Evolutionary conservation across 1,140 invertebrate species (phyloP).

Genomic region (Chrysopa pallens): DNA sequence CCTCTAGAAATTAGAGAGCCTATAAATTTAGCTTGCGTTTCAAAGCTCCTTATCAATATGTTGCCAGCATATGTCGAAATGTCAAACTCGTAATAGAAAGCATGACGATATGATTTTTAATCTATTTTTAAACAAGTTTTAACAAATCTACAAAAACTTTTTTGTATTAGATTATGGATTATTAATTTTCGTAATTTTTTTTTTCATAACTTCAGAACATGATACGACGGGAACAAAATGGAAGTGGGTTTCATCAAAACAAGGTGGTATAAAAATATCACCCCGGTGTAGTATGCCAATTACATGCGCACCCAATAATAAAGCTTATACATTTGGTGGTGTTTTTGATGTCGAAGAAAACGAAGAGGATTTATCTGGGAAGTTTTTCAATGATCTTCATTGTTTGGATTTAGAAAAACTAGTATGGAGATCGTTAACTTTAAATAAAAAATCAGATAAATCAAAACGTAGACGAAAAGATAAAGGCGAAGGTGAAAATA

Average conservation of each 20-base stretch:
- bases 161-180: too few species aligned
- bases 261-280: slow-evolving; percentile 41
- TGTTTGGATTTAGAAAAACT: slow-evolving; percentile 57
- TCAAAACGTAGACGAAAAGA: slow-evolving; percentile 23
- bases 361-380: slow-evolving; percentile 60
- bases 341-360: slow-evolving; percentile 68
- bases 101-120: too few species aligned
- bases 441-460: slow-evolving; percentile 29
- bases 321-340: slow-evolving; percentile 53
- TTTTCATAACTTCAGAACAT: slow-evolving; percentile 28
- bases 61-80: too few species aligned
- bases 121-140: too few species aligned
- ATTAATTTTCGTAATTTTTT: neutral
- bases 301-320: slow-evolving; percentile 24
- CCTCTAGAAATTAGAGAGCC: too few species aligned
- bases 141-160: too few species aligned
- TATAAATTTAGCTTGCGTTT: too few species aligned
- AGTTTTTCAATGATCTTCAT: slow-evolving; percentile 70
- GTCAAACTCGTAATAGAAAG: too few species aligned
- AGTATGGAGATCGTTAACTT: slow-evolving; percentile 44
- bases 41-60: too few species aligned
- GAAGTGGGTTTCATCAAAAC: slow-evolving; percentile 58
- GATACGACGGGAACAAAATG: slow-evolving; percentile 43
- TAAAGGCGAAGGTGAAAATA: slow-evolving; percentile 17
- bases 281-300: slow-evolving; percentile 45